Evolutionary conservation across 2,888 invertebrate species (phyloP).

Genomic region (Eilema sororculum): DNA sequence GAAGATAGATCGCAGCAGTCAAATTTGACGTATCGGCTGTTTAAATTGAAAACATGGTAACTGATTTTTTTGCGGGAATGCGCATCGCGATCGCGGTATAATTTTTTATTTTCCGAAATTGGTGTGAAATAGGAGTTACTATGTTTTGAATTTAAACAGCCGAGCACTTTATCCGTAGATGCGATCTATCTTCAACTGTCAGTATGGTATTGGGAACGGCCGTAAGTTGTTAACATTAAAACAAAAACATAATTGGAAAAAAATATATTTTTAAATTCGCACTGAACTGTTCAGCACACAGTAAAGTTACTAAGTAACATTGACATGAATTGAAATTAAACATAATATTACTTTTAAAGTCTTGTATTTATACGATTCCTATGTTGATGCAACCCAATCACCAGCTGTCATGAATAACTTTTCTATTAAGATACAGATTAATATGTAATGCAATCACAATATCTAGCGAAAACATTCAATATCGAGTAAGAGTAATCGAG

Average conservation of each 20-base stretch:
- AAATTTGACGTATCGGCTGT: no score
- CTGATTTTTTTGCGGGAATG: no score
- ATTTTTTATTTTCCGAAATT: no score
- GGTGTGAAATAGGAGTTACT: no score
- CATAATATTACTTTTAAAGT: conserved; percentile 39
- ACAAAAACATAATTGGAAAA: conserved; percentile 62
- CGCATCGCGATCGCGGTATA: no score
- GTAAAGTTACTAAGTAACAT: conserved; percentile 70
- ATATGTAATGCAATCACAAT: conserved; percentile 20
- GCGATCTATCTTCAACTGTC: no score
- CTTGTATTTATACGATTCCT: conserved; percentile 29
- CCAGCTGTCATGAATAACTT: conserved; percentile 22
- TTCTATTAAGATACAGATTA: conserved; percentile 15
- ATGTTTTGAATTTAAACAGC: no score
- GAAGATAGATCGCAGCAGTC: no score
- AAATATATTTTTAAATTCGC: conserved; percentile 76
- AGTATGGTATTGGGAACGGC: no score
- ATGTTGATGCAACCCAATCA: conserved; percentile 31
- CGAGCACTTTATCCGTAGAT: no score
- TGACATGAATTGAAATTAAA: conserved; percentile 64
- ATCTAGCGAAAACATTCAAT: conserved; percentile 22
- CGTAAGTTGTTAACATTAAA: conserved; percentile 26
- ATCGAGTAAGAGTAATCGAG: no score
- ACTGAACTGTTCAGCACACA: conserved; percentile 72
- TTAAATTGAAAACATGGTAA: no score